Conservation (phyloP, 2,113 vertebrate genomes). For the Chaetura pelagica region DNA sequence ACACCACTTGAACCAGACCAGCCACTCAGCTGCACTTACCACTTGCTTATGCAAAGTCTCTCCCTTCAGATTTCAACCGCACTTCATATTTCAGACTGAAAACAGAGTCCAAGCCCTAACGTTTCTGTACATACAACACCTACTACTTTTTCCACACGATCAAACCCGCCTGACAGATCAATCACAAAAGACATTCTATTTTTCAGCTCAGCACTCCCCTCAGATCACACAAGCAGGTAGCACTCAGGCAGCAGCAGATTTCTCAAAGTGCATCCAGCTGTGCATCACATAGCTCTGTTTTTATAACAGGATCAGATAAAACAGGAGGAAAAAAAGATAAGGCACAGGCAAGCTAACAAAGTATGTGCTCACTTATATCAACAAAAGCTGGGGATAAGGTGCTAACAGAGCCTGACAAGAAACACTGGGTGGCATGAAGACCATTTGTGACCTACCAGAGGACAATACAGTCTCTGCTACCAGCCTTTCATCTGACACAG, state of each 20-base stretch:
- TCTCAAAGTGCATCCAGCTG: slow-evolving; percentile 45
- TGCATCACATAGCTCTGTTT: background rate
- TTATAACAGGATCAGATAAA: slow-evolving; percentile 30
- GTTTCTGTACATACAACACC: slow-evolving; percentile 53
- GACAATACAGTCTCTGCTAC: background rate
- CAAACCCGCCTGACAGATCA: slow-evolving; percentile 62
- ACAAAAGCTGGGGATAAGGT: background rate
- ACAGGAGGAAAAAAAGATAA: background rate
- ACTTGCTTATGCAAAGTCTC: slow-evolving; percentile 54
- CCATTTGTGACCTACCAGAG: background rate
- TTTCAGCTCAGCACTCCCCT: slow-evolving; percentile 48
- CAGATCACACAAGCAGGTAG: background rate
- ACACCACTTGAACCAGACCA: background rate
- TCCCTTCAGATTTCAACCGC: slow-evolving; percentile 47
- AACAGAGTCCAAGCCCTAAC: slow-evolving; percentile 52
- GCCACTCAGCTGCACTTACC: background rate
- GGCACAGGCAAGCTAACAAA: background rate
- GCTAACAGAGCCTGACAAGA: background rate
- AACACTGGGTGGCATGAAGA: background rate
- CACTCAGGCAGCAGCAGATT: slow-evolving; percentile 32
- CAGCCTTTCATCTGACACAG: background rate
- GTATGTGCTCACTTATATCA: background rate
- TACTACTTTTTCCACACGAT: slow-evolving; percentile 57
- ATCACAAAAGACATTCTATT: slow-evolving; percentile 65
- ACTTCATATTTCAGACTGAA: slow-evolving; percentile 58